Conservation (phyloP, 2,113 vertebrate genomes). For the Sminthopsis crassicaudata region DNA sequence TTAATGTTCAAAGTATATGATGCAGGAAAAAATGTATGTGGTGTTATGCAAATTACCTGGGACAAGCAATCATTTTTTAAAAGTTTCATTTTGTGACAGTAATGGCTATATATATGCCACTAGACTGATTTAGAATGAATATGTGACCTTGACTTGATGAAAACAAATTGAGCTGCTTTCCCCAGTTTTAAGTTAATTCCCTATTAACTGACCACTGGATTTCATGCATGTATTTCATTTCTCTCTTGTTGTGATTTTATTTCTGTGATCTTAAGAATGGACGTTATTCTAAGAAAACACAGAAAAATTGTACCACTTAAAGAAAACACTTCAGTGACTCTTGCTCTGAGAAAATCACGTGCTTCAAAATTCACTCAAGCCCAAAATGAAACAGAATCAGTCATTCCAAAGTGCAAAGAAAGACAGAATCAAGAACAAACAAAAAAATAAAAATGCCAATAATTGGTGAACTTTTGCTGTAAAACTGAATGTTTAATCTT, state of each 20-base stretch:
- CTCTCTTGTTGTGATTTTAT: background rate
- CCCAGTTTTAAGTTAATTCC: background rate
- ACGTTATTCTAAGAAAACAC: background rate
- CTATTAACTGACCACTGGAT: background rate
- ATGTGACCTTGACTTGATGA: background rate
- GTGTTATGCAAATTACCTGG: background rate
- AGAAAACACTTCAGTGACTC: background rate
- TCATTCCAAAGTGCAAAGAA: background rate
- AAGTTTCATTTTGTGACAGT: background rate
- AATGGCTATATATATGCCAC: background rate
- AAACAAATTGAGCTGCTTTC: background rate
- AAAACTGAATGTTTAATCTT: conserved; percentile 16
- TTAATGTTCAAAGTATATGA: background rate
- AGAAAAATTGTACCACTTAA: background rate
- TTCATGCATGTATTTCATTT: background rate
- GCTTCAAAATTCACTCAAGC: background rate
- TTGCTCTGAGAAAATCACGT: background rate
- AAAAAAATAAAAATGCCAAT: background rate
- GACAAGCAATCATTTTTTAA: background rate
- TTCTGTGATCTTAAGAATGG: background rate
- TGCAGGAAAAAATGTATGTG: background rate
- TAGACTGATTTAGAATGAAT: background rate
- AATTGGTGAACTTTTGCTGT: background rate
- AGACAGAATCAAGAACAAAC: background rate
- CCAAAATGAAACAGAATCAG: background rate